Evolutionary conservation across 2,888 invertebrate species (phyloP), one percentile per base, ranked within the genome.

Genomic region (Anagyrus pseudococci): DNA sequence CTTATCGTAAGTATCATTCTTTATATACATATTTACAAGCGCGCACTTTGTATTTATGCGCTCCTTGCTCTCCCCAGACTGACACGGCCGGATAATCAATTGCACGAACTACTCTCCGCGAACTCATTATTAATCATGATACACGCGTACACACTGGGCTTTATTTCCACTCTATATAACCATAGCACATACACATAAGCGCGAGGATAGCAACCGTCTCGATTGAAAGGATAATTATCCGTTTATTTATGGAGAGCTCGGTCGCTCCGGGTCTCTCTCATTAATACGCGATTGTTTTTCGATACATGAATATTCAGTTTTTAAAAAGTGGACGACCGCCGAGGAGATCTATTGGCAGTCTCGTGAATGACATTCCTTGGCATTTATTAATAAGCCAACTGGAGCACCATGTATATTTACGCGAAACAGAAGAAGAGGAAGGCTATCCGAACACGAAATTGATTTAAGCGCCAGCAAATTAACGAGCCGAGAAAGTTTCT

Each of bases 1-100:
- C 85, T 82, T 83, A 79, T 75, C 86, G 88, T 88, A 82, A 87
- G 88, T 87, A 78, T 8, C 3, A n/a, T n/a, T n/a, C n/a, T n/a
- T n/a, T n/a, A n/a, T n/a, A n/a, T n/a, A n/a, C n/a, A n/a, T n/a
- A n/a, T n/a, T n/a, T n/a, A n/a, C n/a, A n/a, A n/a, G n/a, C n/a
- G n/a, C 52, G 54, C 23, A n/a, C 20, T 4, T 23, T 7, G 15
- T 17, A n/a, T 17, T 40, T 47, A 37, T 43, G 4, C 1, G 41
- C 4, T 25, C 23, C 4, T 25, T 13, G 17, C 19, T 15, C n/a
- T 17, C 33, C 37, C 33, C 23, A 19, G 13, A 22, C 4, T 0
- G 15, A 25, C 43, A 2, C 17, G 2, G 8, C 26, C 26, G 22
- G 29, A 44, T 29, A 55, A 33, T 13, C 33, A 13, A 22, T 37